A percentile compares a stretch with the other conserved stretches of the same genome.
phyloP scores from a whole-genome alignment of 2,113 vertebrate genomes.

The Channa argus region DNA sequence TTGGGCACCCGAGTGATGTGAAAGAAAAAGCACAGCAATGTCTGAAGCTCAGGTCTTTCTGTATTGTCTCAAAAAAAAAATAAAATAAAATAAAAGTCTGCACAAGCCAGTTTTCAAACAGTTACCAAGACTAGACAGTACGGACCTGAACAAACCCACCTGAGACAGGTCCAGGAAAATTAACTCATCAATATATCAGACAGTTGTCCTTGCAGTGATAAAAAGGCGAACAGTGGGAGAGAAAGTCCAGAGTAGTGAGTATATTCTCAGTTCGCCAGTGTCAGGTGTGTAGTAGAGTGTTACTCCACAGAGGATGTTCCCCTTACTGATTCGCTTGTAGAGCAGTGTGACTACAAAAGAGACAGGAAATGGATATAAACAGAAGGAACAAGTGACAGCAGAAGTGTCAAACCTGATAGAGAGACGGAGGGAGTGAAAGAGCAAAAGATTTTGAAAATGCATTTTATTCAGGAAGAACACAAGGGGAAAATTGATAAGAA shows the following conservation, averaged over 20 bases:
- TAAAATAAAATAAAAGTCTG: too few relatives aligned
- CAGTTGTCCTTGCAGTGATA: constrained; percentile 32
- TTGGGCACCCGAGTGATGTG: neutral
- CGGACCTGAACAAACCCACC: neutral
- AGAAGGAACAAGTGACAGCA: constrained; percentile 46
- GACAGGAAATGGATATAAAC: constrained; percentile 63
- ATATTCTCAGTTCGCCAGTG: constrained; percentile 47
- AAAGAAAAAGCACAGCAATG: constrained; percentile 8
- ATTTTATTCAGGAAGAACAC: constrained; percentile 17
- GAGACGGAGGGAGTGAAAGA: neutral
- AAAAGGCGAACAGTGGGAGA: constrained; percentile 13
- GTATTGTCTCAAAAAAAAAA: too few relatives aligned
- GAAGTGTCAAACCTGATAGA: constrained; percentile 29
- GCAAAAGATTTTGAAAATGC: constrained; percentile 24
- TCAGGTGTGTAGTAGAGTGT: constrained; percentile 61
- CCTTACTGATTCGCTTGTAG: constrained; percentile 56
- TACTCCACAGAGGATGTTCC: constrained; percentile 55
- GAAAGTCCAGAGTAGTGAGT: constrained; percentile 32
- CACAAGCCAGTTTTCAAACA: too few relatives aligned
- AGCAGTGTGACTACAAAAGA: constrained; percentile 50
- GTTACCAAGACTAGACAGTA: too few relatives aligned
- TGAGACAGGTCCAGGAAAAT: constrained; percentile 40
- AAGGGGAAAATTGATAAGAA: constrained; percentile 20
- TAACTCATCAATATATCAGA: constrained; percentile 31
- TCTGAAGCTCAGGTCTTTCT: neutral